Base-by-base conservation (phyloP, 2,113 vertebrate genomes). In the Silurus asotus region DNA sequence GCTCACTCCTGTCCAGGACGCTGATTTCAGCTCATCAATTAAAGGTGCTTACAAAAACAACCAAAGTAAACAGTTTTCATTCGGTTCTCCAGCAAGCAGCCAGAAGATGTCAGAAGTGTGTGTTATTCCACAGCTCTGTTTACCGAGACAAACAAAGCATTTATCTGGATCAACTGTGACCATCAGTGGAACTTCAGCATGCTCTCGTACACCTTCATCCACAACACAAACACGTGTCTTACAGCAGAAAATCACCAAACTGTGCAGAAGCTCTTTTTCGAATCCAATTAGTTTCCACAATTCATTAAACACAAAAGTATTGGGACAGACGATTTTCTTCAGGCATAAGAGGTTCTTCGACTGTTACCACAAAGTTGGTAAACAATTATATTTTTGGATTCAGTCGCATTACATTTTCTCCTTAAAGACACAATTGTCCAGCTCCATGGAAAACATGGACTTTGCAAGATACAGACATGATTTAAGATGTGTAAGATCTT, bases 91-190 rank as follows among this genome's bases (percentile, higher is more conserved):
- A 70, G 51, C 23, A 45, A 78, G 13, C 78, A 87, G 84, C 70
- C 86, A 86, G 80, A 84, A 82, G 70, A 61, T 69, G 81, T 85
- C 81, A 69, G 55, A 81, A 82, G 81, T 56, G 75, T 17, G 14
- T 20, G 37, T 76, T 88, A 89, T 86, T 84, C 84, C 53, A 28
- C 76, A 81, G 25, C 19, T 49, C 74, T 10, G 10, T 64, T 25
- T 4, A 75, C 74, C 25, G 58, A 10, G 58, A 10, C 15, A 53
- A 64, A 62, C 65, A 55, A 55, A 56, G 23, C 23, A 77, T 15
- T 64, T 37, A 4, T 53, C 45, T 62, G 62, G 58, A 49, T 62
- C 6, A 64, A 49, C 37, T 51, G 4, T 64, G 28, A 19, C 1
- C 53, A 20, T 59, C 48, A 65, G 61, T 49, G 59, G 49, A 4